phyloP scores from a whole-genome alignment of 2,888 invertebrate genomes.

The Imbricaverruca yamaguchii region DNA sequence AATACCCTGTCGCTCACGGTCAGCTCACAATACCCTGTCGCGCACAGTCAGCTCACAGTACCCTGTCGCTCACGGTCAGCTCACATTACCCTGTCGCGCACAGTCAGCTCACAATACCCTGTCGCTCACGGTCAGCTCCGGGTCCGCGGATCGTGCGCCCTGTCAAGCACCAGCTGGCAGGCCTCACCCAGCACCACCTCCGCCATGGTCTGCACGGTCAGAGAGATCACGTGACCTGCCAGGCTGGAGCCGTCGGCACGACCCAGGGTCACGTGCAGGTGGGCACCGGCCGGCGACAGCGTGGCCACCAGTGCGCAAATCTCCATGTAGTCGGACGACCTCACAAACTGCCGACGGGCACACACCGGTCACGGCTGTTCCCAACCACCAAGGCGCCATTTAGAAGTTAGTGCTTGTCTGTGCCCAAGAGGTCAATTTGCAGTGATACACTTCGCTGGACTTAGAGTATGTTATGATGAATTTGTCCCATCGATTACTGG shows the following conservation, averaged over 20 bases:
- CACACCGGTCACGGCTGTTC: no score
- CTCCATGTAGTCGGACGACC: slow-evolving; percentile 39
- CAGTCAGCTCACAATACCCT: not conserved
- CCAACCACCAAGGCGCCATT: no score
- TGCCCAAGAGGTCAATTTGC: no score
- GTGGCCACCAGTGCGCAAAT: slow-evolving; percentile 44
- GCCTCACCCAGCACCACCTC: slow-evolving; percentile 39
- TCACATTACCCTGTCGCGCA: not conserved
- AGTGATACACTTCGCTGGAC: no score
- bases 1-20: no score
- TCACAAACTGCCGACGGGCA: slow-evolving; percentile 36
- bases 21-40: no score
- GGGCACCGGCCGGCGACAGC: slow-evolving; percentile 39
- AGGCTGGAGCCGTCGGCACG: slow-evolving; percentile 40
- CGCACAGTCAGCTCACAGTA: no score
- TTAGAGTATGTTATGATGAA: no score
- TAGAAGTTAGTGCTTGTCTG: no score
- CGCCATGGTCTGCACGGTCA: slow-evolving; percentile 42
- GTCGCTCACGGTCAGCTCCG: not conserved
- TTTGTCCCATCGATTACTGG: no score
- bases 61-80: not conserved
- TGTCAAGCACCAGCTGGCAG: slow-evolving; percentile 27
- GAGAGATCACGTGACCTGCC: slow-evolving; percentile 43
- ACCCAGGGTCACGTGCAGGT: slow-evolving; percentile 42
- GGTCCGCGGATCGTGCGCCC: slow-evolving; percentile 29